These are phyloP conservation scores for Sinelater perroti DNA, from an alignment of 2,888 invertebrate genomes.

Conservation along the genomic window DNA sequence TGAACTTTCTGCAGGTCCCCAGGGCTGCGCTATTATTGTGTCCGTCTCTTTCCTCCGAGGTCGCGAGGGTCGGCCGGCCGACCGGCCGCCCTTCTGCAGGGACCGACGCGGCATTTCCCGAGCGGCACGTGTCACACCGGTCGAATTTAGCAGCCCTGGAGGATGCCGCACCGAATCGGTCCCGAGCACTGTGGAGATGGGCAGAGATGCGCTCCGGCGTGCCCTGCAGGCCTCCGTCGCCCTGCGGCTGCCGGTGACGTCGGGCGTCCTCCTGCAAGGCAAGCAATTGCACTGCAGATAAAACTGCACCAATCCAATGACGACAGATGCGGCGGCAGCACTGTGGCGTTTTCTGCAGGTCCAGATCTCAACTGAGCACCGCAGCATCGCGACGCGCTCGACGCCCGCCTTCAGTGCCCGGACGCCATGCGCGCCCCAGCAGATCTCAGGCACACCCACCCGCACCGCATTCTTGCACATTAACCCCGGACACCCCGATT, in stretches of 20 bases:
- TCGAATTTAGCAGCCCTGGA: no score
- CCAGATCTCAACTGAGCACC: conserved; percentile 73
- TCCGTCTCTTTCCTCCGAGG: no score
- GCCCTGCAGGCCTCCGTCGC: conserved; percentile 38
- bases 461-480: conserved; percentile 58
- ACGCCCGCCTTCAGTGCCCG: conserved; percentile 56
- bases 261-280: conserved; percentile 29
- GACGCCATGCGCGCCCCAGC: conserved; percentile 56
- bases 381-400: conserved; percentile 68
- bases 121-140: no score
- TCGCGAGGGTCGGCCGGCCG: no score
- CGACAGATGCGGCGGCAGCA: conserved; percentile 59
- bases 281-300: conserved; percentile 36
- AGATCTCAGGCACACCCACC: conserved; percentile 56
- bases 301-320: conserved; percentile 29
- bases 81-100: no score
- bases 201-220: no score
- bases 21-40: no score
- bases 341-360: conserved; percentile 65
- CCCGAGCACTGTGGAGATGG: no score
- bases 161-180: no score
- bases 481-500: conserved; percentile 59
- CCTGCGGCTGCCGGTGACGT: conserved; percentile 39
- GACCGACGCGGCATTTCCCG: no score
- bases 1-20: neutral